Base-by-base conservation (phyloP, 2,113 vertebrate genomes). In the Crotalus tigris region DNA sequence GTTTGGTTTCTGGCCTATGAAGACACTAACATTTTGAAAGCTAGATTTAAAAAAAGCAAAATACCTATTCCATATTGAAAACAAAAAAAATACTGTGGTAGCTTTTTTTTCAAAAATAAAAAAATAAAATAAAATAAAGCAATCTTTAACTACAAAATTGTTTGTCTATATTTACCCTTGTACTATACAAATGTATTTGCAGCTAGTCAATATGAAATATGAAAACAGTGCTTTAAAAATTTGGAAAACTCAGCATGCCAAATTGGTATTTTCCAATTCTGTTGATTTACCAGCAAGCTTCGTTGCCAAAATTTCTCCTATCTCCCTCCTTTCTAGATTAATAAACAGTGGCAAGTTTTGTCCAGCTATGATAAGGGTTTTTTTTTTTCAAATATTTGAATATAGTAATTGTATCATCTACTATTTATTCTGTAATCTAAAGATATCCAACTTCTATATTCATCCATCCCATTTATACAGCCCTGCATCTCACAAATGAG, bases 11-110 rank as follows among this genome's bases (percentile, higher is more conserved):
- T 95, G 94, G 23, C 88, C 58, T 87, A 94, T 54, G 91, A 85
- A 26, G 94, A 96, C 95, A 89, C 5, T 94, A 97, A 93, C 23
- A 94, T 93, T 97, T 97, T 96, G 57, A 69, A 95, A 94, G 96
- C 91, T 94, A 95, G 95, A 89, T 23, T 26, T 10, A 51, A 39
- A 93, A 89, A 95, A 94, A 95, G 92, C 21, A 96, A 87, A 88
- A 96, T 88, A 92, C 94, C 96, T 97, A 96, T 96, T 95, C 92
- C 94, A 85, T 95, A 96, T 11, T 3, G 1, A 96, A 88, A 93
- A 2, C 88, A 97, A 95, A 90, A 90, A 90, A 96, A 95, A 90
- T 93, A 61, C 92, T 89, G 44, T n/a, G 58, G 19, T 93, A 88
- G 91, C 93, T 61, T 93, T 94, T 94, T 94, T 92, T 95, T 92